Conservation (phyloP, 1,140 invertebrate genomes). For the Pachypsylla venusta region DNA sequence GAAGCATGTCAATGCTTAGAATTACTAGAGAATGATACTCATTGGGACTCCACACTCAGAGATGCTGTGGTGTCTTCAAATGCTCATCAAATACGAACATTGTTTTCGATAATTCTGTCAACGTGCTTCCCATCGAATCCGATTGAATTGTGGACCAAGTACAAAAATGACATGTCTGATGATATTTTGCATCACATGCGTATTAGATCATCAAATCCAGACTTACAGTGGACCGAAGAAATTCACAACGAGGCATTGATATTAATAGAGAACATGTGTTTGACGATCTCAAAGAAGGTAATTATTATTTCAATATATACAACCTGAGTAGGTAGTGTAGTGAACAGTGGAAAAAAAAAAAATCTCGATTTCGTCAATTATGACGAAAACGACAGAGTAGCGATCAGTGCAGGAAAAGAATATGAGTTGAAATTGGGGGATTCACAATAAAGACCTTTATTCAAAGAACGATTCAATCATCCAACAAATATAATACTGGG, state of each 20-base stretch:
- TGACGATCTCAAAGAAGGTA: too few relatives aligned
- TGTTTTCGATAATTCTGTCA: conserved; percentile 30
- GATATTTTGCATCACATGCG: conserved; percentile 16
- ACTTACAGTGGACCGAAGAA: conserved; percentile 19
- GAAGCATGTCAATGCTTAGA: conserved; percentile 29
- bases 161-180: conserved; percentile 29
- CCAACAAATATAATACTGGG: too few relatives aligned
- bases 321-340: neutral
- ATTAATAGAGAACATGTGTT: conserved; percentile 28
- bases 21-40: conserved; percentile 30
- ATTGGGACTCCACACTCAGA: conserved; percentile 29
- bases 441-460: too few relatives aligned
- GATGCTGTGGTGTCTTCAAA: conserved; percentile 27
- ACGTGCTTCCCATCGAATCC: conserved; percentile 29
- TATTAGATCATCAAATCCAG: conserved; percentile 7
- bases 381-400: neutral
- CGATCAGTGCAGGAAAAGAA: too few relatives aligned
- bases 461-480: too few relatives aligned
- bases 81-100: conserved; percentile 30
- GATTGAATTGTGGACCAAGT: conserved; percentile 28
- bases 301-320: conserved; percentile 26
- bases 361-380: neutral
- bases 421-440: too few relatives aligned
- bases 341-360: neutral
- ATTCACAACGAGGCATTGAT: conserved; percentile 31